Evolutionary conservation across 2,113 vertebrate genomes (phyloP), one percentile per base, ranked within the genome.

Genomic region (Ramphastos sulfuratus): DNA sequence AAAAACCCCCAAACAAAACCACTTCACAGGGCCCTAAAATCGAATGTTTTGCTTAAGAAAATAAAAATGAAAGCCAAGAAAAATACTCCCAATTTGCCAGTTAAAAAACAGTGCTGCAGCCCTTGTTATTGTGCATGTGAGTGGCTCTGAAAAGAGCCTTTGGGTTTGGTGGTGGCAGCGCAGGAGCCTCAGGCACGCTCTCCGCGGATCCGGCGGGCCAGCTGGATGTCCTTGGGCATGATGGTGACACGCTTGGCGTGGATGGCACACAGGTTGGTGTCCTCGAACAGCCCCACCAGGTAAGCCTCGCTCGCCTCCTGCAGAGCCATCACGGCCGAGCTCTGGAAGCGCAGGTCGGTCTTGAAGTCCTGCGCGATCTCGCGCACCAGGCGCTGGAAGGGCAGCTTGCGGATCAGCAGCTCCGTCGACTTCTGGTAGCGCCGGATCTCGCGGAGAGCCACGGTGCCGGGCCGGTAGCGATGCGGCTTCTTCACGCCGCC

Each of bases 241-340:
- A 70, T 98, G 91, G 98, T 98, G 87, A 98, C 98, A 33, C 98
- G 93, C 94, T 98, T 98, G 77, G 98, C 97, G 87, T 98, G 98
- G 92, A 99, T 99, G 9, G 39, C 99, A 74, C 82, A 99, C 95
- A 23, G 98, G 71, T 56, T 99, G 97, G 85, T 99, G 98, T 21
- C 99, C 98, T 37, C 99, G 98, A 56, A 98, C 1, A 98, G 97
- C 21, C 97, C 97, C 81, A 97, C 96, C 78, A 97, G 83, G 83
- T 97, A 97, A 0, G 97, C 97, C 91, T 97, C 97, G 69, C 96
- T 97, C 10, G 97, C 97, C 95, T 97, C 97, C 92, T 97, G 97
- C 93, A 97, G 92, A 14, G 97, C 97, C 97, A 97, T 97, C 6
- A 97, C 96, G 8, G 97, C 97, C 17, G 97, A 97, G 69, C 97